These are phyloP conservation scores for Lanistes nyassanus DNA, from an alignment of 1,140 invertebrate species.

Conservation along the genomic window DNA sequence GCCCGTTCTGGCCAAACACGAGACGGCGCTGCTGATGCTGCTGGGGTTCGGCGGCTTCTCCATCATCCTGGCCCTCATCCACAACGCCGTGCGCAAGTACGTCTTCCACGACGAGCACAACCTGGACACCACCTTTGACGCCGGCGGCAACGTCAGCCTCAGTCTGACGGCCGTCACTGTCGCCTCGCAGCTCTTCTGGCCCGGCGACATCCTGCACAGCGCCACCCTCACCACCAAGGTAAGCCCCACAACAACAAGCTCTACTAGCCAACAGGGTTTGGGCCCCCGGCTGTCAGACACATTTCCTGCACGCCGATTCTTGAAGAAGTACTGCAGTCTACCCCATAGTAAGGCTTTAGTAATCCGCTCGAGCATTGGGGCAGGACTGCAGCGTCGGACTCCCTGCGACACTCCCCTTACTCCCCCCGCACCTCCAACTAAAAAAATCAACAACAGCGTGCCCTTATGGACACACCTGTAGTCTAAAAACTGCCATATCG, in stretches of 20 bases:
- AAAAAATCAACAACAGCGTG: no score
- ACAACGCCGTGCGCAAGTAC: conserved; percentile 58
- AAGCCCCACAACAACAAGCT: conserved; percentile 14
- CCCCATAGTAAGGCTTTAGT: no score
- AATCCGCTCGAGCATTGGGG: no score
- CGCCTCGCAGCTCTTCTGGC: conserved; percentile 61
- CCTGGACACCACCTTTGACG: conserved; percentile 66
- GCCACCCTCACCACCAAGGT: conserved; percentile 62
- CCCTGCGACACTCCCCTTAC: no score
- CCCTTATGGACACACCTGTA: no score
- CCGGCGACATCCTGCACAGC: conserved; percentile 60
- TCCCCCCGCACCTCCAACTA: no score
- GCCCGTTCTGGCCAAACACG: conserved; percentile 50
- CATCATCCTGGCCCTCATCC: conserved; percentile 55
- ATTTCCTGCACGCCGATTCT: no score
- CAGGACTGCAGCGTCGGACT: no score
- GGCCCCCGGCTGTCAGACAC: no score
- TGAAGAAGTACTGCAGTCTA: no score
- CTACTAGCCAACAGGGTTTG: no score
- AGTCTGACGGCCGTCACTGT: conserved; percentile 60
- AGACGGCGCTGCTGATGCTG: conserved; percentile 58
- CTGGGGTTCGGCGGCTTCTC: conserved; percentile 61
- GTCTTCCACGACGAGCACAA: conserved; percentile 62
- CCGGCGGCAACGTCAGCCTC: conserved; percentile 62
- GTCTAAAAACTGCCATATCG: no score